Conservation (phyloP, 2,888 invertebrate genomes). For the Leptinotarsa tumamoca region DNA sequence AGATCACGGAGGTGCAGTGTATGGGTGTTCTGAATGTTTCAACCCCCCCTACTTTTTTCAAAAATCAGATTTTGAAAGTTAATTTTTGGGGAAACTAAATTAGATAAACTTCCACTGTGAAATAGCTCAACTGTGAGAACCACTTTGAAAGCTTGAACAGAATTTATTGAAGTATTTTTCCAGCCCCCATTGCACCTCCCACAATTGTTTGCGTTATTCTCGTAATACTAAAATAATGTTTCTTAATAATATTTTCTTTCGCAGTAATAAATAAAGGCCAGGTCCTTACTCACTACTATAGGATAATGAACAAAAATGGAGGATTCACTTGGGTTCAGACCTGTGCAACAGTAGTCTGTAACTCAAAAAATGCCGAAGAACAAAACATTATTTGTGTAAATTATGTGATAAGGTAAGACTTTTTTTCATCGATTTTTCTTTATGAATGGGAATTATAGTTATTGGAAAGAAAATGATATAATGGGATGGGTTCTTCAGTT, state of each 20-base stretch:
- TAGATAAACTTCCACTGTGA: too few relatives aligned
- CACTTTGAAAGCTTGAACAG: background rate
- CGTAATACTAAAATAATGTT: background rate
- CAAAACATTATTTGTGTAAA: slow-evolving; percentile 98
- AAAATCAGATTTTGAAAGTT: too few relatives aligned
- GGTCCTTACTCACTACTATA: slow-evolving; percentile 94
- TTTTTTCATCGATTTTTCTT: slow-evolving; percentile 1
- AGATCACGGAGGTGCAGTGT: slow-evolving; percentile 5
- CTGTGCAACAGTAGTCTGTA: slow-evolving; percentile 96
- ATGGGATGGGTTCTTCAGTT: too few relatives aligned
- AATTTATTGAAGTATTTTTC: background rate
- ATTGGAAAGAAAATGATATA: too few relatives aligned
- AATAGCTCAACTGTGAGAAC: too few relatives aligned
- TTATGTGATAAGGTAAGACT: slow-evolving; percentile 90
- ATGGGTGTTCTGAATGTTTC: background rate
- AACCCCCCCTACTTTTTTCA: too few relatives aligned
- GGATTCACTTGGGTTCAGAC: slow-evolving; percentile 98
- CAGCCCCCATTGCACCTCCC: background rate
- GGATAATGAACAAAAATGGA: slow-evolving; percentile 95
- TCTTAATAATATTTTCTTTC: slow-evolving; percentile 58
- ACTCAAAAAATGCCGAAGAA: slow-evolving; percentile 94
- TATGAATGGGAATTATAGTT: too few relatives aligned
- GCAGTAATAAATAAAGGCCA: slow-evolving; percentile 96
- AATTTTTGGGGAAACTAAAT: too few relatives aligned
- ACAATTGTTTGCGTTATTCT: background rate